Evolutionary conservation across 2,113 vertebrate species (phyloP), one percentile per base, ranked within the genome.

Genomic region (Cynocephalus volans): DNA sequence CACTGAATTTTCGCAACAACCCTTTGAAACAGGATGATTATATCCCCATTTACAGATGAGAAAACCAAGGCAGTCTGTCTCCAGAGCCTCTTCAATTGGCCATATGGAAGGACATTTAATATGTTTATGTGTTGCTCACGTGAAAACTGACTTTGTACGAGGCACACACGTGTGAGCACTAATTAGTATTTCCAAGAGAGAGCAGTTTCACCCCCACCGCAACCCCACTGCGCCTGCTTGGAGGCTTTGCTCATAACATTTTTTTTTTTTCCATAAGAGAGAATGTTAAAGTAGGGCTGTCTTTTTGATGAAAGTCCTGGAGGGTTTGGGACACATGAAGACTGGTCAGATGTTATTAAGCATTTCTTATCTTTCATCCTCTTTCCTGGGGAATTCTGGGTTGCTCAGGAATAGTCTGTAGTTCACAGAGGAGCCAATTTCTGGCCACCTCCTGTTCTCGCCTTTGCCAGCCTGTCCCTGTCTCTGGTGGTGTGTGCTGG

Each of bases 161-260:
- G 64, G 45, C 26, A 31, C 65, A 75, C 77, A 13, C 31, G 82
- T 97, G 33, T n/a, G 83, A 96, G 48, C 72, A 52, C 93, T 83
- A 73, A 97, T 96, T 94, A 88, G 67, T 80, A 86, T 93, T 96
- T 94, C 58, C 48, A 83, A 73, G 91, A 89, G 45, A 65, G 76
- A 97, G 10, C 6, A 76, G 48, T 65, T 45, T 28, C 17, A 13
- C 17, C 23, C 36, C 18, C 26, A 5, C 65, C 45, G 18, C 11
- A 8, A 6, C 12, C 31, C 88, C 8, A n/a, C 62, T 58, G 33
- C 1, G 8, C 72, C 89, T 94, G 11, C 21, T 77, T 36, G 6
- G 81, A 56, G 62, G 19, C 52, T 82, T 82, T 60, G 48, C 58
- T 90, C 48, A 12, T n/a, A 75, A 87, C 50, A 54, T 58, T 79